These are phyloP conservation scores for Drosophila acutilabella DNA, from an alignment of 2,888 invertebrate species.

Conservation along the genomic window DNA sequence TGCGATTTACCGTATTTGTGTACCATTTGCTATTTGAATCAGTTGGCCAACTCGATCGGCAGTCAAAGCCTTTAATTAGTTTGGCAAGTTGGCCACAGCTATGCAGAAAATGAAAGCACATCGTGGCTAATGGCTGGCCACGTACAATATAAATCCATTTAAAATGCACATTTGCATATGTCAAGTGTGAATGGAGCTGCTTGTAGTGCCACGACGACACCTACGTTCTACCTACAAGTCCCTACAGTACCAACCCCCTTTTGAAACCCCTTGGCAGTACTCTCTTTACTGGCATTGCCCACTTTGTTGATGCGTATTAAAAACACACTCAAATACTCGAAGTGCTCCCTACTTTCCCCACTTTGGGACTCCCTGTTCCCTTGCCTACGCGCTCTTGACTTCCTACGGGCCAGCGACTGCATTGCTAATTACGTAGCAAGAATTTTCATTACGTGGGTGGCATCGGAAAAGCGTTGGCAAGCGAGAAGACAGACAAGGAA, in stretches of 20 bases:
- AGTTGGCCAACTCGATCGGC: background rate
- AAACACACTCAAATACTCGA: constrained; percentile 60
- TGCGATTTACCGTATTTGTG: background rate
- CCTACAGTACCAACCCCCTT: background rate
- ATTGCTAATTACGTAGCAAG: constrained; percentile 74
- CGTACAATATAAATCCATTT: constrained; percentile 57
- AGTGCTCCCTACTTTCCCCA: constrained; percentile 23
- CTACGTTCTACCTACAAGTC: constrained; percentile 2
- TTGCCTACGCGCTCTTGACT: background rate
- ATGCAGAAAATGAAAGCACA: constrained; percentile 44
- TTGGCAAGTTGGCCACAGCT: constrained; percentile 12
- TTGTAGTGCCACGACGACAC: constrained; percentile 41
- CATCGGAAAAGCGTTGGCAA: constrained; percentile 2
- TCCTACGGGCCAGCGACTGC: constrained; percentile 34
- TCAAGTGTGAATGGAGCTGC: constrained; percentile 60
- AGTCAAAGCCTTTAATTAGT: constrained; percentile 32
- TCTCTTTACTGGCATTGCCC: constrained; percentile 37
- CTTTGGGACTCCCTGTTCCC: background rate
- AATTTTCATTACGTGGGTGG: constrained; percentile 57
- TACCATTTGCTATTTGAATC: constrained; percentile 9
- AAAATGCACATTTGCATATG: constrained; percentile 64
- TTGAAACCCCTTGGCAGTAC: background rate
- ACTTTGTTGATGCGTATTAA: constrained; percentile 61
- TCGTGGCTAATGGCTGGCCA: constrained; percentile 42
- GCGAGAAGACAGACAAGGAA: constrained; percentile 20